Percentiles rank a stretch among this genome's conserved stretches.
phyloP scores from a whole-genome alignment of 2,888 invertebrate species.

The Nymphalis polychloros region DNA sequence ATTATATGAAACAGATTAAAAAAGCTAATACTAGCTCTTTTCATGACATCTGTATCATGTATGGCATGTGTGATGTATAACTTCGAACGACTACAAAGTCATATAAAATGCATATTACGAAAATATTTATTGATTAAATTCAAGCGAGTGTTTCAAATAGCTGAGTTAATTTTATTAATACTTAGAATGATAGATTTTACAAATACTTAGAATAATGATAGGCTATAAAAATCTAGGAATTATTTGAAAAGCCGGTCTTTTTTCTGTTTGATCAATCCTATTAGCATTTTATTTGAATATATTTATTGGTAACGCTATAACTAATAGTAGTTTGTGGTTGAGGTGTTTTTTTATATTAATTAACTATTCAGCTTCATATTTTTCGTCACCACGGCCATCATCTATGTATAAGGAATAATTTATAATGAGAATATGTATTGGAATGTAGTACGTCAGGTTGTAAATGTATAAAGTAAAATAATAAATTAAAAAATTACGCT shows the following conservation, averaged over 20 bases:
- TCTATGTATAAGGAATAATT: neutral
- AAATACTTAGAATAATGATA: constrained; percentile 14
- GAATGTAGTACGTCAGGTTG: neutral
- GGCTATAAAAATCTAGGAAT: constrained; percentile 17
- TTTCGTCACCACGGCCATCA: neutral
- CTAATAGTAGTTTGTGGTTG: constrained; percentile 32
- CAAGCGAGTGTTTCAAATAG: constrained; percentile 13
- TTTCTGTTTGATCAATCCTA: constrained; percentile 38
- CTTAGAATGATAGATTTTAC: constrained; percentile 11
- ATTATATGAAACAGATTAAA: too few species aligned
- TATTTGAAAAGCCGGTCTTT: constrained; percentile 21
- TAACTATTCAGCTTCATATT: constrained; percentile 12
- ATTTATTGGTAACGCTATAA: constrained; percentile 29
- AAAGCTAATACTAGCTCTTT: too few species aligned
- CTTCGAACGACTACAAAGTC: too few species aligned
- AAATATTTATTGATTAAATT: constrained; percentile 5
- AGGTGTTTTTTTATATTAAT: constrained; percentile 28
- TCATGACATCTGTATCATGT: too few species aligned
- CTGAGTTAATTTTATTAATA: constrained; percentile 26
- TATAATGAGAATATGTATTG: neutral
- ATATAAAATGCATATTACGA: neutral
- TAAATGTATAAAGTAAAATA: too few species aligned
- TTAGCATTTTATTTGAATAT: constrained; percentile 40
- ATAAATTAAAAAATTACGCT: too few species aligned
- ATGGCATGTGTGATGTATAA: too few species aligned